A percentile compares a stretch with the other conserved stretches of the same genome.
These are phyloP conservation scores for Lutjanus campechanus DNA, from an alignment of 2,797 vertebrate genomes.

Conservation along the genomic window DNA sequence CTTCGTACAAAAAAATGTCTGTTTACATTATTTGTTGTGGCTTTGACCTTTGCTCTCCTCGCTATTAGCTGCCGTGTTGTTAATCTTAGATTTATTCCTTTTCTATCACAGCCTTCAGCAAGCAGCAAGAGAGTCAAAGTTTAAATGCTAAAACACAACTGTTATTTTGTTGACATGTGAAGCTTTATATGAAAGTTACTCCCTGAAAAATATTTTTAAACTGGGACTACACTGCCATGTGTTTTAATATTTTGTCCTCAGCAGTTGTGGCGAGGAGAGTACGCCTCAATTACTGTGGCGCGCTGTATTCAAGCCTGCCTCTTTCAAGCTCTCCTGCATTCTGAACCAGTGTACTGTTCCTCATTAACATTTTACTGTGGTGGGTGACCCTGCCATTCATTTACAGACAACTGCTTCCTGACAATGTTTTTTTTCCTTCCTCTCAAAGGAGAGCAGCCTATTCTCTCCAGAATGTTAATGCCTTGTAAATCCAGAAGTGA, in stretches of 20 bases:
- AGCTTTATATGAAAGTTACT: slow-evolving; percentile 28
- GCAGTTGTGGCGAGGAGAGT: slow-evolving; percentile 19
- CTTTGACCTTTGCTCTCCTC: slow-evolving; percentile 14
- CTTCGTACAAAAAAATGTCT: neutral
- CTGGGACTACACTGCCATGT: slow-evolving; percentile 22
- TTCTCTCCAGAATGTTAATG: slow-evolving; percentile 84
- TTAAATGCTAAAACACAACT: slow-evolving; percentile 20
- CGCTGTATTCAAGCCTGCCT: slow-evolving; percentile 51
- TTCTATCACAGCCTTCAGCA: slow-evolving; percentile 8
- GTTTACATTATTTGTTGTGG: slow-evolving; percentile 10
- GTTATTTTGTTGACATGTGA: slow-evolving; percentile 34
- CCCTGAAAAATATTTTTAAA: slow-evolving; percentile 30
- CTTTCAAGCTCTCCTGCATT: slow-evolving; percentile 62
- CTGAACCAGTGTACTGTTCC: slow-evolving; percentile 67
- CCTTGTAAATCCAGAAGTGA: slow-evolving; percentile 73
- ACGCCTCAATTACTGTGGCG: slow-evolving; percentile 55
- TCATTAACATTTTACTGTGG: slow-evolving; percentile 84
- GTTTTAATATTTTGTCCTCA: slow-evolving; percentile 55
- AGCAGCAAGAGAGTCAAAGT: slow-evolving; percentile 1
- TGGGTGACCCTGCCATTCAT: slow-evolving; percentile 84
- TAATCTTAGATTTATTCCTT: slow-evolving; percentile 1
- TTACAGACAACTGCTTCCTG: slow-evolving; percentile 84
- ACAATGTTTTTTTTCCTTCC: slow-evolving; percentile 72
- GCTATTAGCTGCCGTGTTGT: slow-evolving; percentile 5
- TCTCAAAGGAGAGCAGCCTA: slow-evolving; percentile 73